Percentiles rank a stretch among this genome's conserved stretches.
These are phyloP conservation scores for Xiphophorus couchianus DNA, from an alignment of 2,113 vertebrate genomes.

Conservation along the genomic window DNA sequence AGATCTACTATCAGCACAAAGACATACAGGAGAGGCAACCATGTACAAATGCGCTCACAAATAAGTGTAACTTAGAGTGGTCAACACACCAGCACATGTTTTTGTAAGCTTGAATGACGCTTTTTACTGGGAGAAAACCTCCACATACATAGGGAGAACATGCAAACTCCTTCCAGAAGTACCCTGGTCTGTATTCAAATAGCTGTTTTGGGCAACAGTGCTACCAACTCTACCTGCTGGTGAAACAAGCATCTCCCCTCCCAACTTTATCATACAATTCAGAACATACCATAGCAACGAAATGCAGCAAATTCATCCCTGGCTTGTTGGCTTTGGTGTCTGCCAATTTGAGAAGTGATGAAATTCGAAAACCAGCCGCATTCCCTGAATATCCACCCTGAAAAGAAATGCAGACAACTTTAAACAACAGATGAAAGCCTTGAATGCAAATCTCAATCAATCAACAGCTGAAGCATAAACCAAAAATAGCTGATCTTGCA, in stretches of 20 bases:
- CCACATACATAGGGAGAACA: neutral
- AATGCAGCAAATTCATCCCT: slow-evolving; percentile 87
- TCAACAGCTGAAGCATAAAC: neutral
- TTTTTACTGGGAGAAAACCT: neutral
- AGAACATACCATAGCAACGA: slow-evolving; percentile 85
- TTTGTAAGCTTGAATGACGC: neutral
- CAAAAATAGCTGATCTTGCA: slow-evolving; percentile 22
- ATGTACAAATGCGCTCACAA: neutral
- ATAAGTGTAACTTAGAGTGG: neutral
- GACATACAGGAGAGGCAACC: neutral
- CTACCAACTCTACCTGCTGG: neutral
- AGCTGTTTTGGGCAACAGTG: neutral
- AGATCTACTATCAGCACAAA: neutral
- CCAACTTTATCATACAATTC: neutral
- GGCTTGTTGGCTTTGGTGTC: slow-evolving; percentile 88
- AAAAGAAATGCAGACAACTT: slow-evolving; percentile 31
- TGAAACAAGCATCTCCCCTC: neutral
- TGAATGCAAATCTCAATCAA: slow-evolving; percentile 35
- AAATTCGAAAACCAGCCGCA: slow-evolving; percentile 84
- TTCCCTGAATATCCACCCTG: slow-evolving; percentile 87
- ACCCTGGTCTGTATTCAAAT: neutral
- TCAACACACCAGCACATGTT: neutral
- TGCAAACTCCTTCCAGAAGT: no score
- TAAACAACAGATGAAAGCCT: slow-evolving; percentile 56
- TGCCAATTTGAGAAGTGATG: slow-evolving; percentile 84